Conservation (phyloP, 2,888 invertebrate genomes). For the Argynnis bischoffii region DNA sequence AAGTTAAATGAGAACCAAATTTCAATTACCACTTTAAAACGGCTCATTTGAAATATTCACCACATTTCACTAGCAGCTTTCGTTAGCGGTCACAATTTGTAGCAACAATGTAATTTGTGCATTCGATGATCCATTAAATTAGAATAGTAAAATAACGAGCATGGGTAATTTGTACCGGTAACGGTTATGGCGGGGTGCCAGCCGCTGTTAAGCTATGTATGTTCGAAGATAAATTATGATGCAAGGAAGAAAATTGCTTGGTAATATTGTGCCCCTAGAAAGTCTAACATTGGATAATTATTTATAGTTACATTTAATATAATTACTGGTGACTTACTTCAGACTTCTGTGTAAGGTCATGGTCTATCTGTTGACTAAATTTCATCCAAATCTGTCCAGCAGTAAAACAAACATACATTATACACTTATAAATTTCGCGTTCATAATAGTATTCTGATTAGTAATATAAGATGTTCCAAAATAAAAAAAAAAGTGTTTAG, state of each 20-base stretch:
- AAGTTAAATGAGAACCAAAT: conserved; percentile 10
- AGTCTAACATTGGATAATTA: background rate
- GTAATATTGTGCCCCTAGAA: conserved; percentile 14
- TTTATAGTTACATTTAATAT: too few relatives aligned
- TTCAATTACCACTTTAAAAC: conserved; percentile 16
- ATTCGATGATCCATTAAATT: conserved; percentile 44
- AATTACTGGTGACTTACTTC: too few relatives aligned
- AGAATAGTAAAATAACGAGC: conserved; percentile 56
- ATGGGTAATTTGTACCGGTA: conserved; percentile 49
- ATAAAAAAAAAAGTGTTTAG: too few relatives aligned
- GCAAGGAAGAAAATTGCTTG: conserved; percentile 32
- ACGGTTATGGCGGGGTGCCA: conserved; percentile 40
- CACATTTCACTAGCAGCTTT: conserved; percentile 14
- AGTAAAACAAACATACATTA: too few relatives aligned
- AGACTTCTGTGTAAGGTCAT: too few relatives aligned
- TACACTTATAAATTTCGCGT: too few relatives aligned
- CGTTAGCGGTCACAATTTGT: conserved; percentile 23
- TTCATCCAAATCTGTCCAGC: too few relatives aligned
- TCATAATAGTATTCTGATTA: too few relatives aligned
- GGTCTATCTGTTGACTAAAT: too few relatives aligned
- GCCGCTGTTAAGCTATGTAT: conserved; percentile 26
- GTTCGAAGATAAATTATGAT: conserved; percentile 33
- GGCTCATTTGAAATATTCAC: conserved; percentile 9
- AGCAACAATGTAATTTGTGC: conserved; percentile 22
- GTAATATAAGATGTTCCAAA: too few relatives aligned